Evolutionary conservation across 2,113 vertebrate species (phyloP).

Genomic region (Xiphias gladius): DNA sequence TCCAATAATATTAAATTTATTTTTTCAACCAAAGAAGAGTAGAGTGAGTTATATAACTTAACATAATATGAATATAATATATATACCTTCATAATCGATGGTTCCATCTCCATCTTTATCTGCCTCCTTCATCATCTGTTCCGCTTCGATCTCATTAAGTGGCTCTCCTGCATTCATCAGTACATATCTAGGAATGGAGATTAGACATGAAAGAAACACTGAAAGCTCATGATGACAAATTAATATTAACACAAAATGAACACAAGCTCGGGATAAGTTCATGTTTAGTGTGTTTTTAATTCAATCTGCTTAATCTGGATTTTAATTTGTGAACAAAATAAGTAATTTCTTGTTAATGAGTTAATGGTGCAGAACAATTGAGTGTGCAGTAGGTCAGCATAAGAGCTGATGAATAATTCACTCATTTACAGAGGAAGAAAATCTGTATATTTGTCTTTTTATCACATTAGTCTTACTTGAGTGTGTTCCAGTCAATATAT

Average conservation of each 20-base stretch:
- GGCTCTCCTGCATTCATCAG: constrained; percentile 80
- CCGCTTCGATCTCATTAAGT: constrained; percentile 76
- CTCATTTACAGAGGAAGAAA: not conserved
- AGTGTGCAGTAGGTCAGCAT: not conserved
- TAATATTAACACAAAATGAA: not conserved
- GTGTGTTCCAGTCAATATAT: constrained; percentile 79
- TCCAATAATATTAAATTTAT: not conserved
- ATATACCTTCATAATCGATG: constrained; percentile 79
- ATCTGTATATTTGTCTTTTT: not conserved
- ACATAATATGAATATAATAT: not conserved
- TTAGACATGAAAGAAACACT: not conserved
- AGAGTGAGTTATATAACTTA: not conserved
- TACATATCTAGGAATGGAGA: constrained; percentile 66
- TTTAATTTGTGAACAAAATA: not conserved
- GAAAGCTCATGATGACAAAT: not conserved
- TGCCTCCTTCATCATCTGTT: constrained; percentile 84
- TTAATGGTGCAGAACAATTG: not conserved
- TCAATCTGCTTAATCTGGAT: not conserved
- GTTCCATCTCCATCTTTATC: constrained; percentile 81
- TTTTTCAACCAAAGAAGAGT: not conserved
- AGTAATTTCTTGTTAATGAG: not conserved
- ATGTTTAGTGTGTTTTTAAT: not conserved
- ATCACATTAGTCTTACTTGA: constrained; percentile 68
- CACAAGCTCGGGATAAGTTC: not conserved
- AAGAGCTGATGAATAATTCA: not conserved